phyloP scores from a whole-genome alignment of 2,797 vertebrate genomes.

The Tachyglossus aculeatus region DNA sequence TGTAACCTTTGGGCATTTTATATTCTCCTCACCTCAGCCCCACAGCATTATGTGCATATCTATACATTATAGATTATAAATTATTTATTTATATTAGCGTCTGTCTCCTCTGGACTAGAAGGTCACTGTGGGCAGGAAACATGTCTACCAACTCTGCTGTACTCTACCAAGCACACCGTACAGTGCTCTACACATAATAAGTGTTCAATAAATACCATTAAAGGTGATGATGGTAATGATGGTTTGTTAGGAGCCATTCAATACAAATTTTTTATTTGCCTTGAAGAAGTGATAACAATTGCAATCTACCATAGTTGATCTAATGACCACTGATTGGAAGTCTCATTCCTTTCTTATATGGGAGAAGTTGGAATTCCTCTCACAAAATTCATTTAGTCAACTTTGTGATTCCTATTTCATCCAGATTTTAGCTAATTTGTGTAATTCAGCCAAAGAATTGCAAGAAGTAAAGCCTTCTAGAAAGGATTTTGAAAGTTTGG shows the following conservation, averaged over 20 bases:
- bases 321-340: not conserved
- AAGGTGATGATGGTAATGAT: too few relatives aligned
- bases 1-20: too few relatives aligned
- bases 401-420: not conserved
- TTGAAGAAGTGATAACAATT: not conserved
- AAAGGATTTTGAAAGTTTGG: conserved; percentile 4
- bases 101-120: too few relatives aligned
- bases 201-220: too few relatives aligned
- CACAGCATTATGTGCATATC: too few relatives aligned
- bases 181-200: too few relatives aligned
- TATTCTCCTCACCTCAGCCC: too few relatives aligned
- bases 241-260: not conserved
- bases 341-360: not conserved
- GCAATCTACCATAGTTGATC: not conserved
- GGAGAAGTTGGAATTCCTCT: not conserved
- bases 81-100: too few relatives aligned
- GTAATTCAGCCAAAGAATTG: conserved; percentile 7
- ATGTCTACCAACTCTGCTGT: too few relatives aligned
- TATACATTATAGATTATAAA: too few relatives aligned
- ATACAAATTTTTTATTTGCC: not conserved
- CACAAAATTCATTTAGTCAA: not conserved
- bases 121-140: too few relatives aligned
- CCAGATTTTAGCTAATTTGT: not conserved
- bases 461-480: conserved; percentile 17
- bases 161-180: too few relatives aligned